These are phyloP conservation scores for Plagiodera versicolora DNA, from an alignment of 2,888 invertebrate genomes.

Conservation along the genomic window DNA sequence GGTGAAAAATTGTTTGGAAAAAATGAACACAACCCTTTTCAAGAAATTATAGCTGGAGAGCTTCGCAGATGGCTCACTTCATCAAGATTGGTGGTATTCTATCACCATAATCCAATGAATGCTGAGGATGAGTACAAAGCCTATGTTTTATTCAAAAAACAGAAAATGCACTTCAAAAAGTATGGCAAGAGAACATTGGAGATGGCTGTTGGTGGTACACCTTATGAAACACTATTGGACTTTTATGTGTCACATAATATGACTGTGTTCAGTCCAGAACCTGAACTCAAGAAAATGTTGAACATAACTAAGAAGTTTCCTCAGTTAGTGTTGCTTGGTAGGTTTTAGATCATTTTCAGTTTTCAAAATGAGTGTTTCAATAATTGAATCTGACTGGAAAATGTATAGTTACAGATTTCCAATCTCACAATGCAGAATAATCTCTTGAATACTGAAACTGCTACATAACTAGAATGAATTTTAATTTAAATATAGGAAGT, in stretches of 20 bases:
- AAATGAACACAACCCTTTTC: slow-evolving; percentile 66
- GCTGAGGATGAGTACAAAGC: slow-evolving; percentile 67
- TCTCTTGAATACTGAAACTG: too few relatives aligned
- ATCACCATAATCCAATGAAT: slow-evolving; percentile 73
- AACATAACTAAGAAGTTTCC: slow-evolving; percentile 71
- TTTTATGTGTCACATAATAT: slow-evolving; percentile 67
- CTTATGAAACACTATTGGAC: slow-evolving; percentile 67
- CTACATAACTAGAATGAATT: too few relatives aligned
- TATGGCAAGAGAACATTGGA: slow-evolving; percentile 68
- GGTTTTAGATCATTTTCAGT: slow-evolving; percentile 6
- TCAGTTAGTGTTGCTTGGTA: slow-evolving; percentile 71
- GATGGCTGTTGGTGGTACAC: slow-evolving; percentile 68
- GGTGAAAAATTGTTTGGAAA: slow-evolving; percentile 31
- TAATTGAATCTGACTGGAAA: too few relatives aligned
- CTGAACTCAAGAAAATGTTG: slow-evolving; percentile 63
- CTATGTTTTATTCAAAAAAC: slow-evolving; percentile 63
- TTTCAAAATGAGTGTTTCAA: too few relatives aligned
- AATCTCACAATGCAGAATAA: too few relatives aligned
- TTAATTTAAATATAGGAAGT: too few relatives aligned
- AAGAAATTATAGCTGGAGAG: slow-evolving; percentile 72
- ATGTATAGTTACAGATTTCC: too few relatives aligned
- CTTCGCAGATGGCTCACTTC: slow-evolving; percentile 69
- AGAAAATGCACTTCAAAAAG: slow-evolving; percentile 69
- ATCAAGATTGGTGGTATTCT: slow-evolving; percentile 71
- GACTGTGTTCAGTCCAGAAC: slow-evolving; percentile 71